These are phyloP conservation scores for Formica aserva DNA, from an alignment of 2,888 invertebrate genomes.

Conservation along the genomic window DNA sequence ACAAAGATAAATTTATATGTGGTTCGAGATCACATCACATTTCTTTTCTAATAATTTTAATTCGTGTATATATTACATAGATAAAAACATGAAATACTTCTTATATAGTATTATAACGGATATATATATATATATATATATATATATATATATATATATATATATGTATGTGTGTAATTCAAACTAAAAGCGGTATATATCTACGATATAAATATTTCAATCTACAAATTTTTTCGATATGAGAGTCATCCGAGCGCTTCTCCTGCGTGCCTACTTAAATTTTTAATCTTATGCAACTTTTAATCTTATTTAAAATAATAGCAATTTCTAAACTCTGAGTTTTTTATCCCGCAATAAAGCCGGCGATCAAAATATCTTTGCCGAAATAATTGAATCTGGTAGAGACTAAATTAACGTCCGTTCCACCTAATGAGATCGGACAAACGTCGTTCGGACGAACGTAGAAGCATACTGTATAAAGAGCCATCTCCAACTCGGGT, in stretches of 20 bases:
- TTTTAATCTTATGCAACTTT: not conserved
- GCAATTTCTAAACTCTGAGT: not conserved
- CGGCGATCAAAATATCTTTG: slow-evolving; percentile 93
- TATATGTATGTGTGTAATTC: not conserved
- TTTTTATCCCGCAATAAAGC: slow-evolving; percentile 84
- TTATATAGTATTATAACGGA: slow-evolving; percentile 5
- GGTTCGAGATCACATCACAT: not conserved
- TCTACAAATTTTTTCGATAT: not conserved
- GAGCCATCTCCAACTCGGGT: slow-evolving; percentile 96
- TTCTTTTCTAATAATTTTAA: not conserved
- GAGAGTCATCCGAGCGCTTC: not conserved
- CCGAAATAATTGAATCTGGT: slow-evolving; percentile 92
- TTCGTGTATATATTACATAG: slow-evolving; percentile 9
- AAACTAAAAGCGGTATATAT: slow-evolving; percentile 18
- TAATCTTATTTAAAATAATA: slow-evolving; percentile 1
- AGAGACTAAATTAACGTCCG: slow-evolving; percentile 90
- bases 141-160: too few species aligned
- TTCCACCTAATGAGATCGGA: slow-evolving; percentile 90
- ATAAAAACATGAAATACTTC: not conserved
- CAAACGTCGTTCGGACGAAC: slow-evolving; percentile 92
- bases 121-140: not conserved
- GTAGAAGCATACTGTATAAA: slow-evolving; percentile 95
- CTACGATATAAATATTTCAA: slow-evolving; percentile 13
- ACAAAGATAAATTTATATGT: slow-evolving; percentile 1
- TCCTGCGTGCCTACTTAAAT: not conserved